Conservation (phyloP, 2,797 vertebrate species). For the Lemur catta region DNA sequence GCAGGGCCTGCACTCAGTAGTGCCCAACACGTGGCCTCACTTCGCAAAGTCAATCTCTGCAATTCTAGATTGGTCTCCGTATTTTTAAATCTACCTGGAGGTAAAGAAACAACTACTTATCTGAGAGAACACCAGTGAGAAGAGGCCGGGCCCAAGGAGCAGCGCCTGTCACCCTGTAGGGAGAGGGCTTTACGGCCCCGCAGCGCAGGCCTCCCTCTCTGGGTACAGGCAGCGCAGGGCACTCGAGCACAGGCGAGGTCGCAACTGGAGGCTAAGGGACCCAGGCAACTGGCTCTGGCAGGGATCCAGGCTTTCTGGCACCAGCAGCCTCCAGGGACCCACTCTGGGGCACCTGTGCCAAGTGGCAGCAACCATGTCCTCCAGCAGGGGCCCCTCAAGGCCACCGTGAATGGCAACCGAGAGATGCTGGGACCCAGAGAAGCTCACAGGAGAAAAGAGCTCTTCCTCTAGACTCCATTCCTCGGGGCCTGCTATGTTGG, state of each 20-base stretch:
- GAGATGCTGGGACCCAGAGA: not conserved
- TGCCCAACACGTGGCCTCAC: too few species aligned
- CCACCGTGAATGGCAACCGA: rapidly evolving
- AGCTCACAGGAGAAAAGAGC: not conserved
- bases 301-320: not conserved
- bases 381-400: not conserved
- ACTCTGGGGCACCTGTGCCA: rapidly evolving
- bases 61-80: rapidly evolving
- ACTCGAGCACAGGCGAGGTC: rapidly evolving
- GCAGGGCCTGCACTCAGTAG: not conserved
- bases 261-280: not conserved
- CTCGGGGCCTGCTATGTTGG: not conserved
- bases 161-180: rapidly evolving
- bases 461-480: not conserved
- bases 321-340: rapidly evolving
- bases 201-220: not conserved
- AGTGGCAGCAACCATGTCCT: rapidly evolving
- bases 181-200: too few species aligned
- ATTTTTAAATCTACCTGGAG: not conserved
- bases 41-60: not conserved
- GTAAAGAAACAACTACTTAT: not conserved
- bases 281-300: not conserved
- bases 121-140: not conserved
- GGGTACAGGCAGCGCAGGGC: rapidly evolving
- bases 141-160: too few species aligned